Evolutionary conservation across 2,113 vertebrate genomes (phyloP).

Genomic region (Podarcis cretensis): DNA sequence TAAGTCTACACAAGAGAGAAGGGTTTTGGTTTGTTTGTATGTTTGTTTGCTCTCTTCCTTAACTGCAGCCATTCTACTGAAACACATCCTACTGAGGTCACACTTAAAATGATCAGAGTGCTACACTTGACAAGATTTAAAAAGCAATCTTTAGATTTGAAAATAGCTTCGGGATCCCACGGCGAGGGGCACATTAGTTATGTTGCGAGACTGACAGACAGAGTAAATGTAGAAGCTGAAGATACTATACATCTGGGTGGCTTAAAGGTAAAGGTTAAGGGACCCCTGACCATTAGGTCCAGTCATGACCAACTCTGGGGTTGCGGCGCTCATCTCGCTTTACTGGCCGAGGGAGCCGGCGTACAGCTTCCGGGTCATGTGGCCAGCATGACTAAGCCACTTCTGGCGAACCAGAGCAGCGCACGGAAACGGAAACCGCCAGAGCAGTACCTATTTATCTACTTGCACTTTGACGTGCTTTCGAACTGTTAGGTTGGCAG

Average conservation of each 20-base stretch:
- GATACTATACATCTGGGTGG: not conserved
- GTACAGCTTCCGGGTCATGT: too few species aligned
- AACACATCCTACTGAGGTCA: constrained; percentile 47
- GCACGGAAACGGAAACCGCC: too few species aligned
- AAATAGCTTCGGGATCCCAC: constrained; percentile 55
- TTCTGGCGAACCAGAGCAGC: too few species aligned
- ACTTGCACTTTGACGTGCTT: too few species aligned
- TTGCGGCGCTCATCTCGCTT: too few species aligned
- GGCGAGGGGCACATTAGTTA: constrained; percentile 51
- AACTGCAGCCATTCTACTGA: constrained; percentile 54
- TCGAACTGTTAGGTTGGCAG: too few species aligned
- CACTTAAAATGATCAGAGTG: constrained; percentile 41
- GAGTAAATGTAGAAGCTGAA: constrained; percentile 23
- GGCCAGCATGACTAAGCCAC: too few species aligned
- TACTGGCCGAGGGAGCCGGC: too few species aligned
- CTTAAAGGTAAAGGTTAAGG: not conserved
- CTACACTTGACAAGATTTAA: constrained; percentile 70
- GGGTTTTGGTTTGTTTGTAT: not conserved
- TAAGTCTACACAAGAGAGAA: not conserved
- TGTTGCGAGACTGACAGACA: constrained; percentile 32
- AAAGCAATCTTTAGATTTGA: constrained; percentile 59
- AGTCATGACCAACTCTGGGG: too few species aligned
- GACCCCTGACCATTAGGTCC: too few species aligned
- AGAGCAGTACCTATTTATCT: too few species aligned
- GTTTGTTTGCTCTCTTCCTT: constrained; percentile 26